These are phyloP conservation scores for Ridgeia piscesae DNA, from an alignment of 1,140 invertebrate species.

Conservation along the genomic window DNA sequence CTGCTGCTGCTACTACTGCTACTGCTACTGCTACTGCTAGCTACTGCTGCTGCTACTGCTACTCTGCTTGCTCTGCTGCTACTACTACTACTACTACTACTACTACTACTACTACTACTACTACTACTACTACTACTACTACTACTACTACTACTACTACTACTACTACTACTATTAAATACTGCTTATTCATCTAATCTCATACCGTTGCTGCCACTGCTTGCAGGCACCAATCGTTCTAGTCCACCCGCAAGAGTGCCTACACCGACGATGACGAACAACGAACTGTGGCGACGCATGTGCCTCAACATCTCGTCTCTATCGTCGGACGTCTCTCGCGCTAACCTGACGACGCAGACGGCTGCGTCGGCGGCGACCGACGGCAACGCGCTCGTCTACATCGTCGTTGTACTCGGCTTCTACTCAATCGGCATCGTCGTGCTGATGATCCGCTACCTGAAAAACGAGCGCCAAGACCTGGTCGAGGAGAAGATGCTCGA, in stretches of 20 bases:
- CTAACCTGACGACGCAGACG: neutral
- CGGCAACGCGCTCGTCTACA: constrained; percentile 43
- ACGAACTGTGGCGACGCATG: neutral
- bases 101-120: no score
- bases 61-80: no score
- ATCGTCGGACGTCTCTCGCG: neutral
- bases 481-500: constrained; percentile 42
- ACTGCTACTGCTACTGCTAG: no score
- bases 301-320: neutral
- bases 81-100: no score
- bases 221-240: neutral
- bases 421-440: constrained; percentile 46
- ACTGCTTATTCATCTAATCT: neutral
- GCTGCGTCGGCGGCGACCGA: constrained; percentile 14
- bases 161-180: no score
- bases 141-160: no score
- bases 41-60: no score
- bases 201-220: neutral
- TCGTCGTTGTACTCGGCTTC: constrained; percentile 46
- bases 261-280: neutral
- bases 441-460: constrained; percentile 48
- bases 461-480: constrained; percentile 39
- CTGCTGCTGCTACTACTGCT: no score
- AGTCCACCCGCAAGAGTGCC: neutral
- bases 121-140: no score